phyloP scores from a whole-genome alignment of 2,113 vertebrate genomes.

The Mesitornis unicolor region DNA sequence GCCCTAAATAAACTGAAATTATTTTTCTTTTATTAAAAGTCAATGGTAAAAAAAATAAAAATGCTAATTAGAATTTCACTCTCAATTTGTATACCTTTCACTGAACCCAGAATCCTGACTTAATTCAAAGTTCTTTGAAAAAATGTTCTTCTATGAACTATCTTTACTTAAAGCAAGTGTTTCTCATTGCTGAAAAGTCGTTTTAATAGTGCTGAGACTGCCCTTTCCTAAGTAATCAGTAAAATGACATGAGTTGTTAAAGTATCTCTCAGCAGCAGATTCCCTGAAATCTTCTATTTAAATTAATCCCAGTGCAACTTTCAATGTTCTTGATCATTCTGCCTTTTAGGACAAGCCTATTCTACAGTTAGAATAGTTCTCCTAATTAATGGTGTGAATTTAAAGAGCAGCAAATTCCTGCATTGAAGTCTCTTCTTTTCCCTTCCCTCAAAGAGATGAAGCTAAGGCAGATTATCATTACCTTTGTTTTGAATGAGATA shows the following conservation, averaged over 20 bases:
- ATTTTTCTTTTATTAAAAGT: background rate
- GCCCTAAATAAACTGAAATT: background rate
- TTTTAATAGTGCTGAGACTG: background rate
- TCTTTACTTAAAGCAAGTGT: background rate
- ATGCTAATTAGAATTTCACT: background rate
- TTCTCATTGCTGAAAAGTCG: background rate
- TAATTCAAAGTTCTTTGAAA: background rate
- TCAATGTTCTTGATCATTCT: background rate
- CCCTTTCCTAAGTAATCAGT: background rate
- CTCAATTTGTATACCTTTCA: background rate
- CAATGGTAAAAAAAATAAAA: background rate
- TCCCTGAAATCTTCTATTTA: background rate
- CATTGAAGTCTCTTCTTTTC: background rate
- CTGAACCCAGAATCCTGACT: background rate
- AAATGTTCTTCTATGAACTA: background rate
- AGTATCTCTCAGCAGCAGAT: background rate
- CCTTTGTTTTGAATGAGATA: background rate
- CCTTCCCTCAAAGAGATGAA: background rate
- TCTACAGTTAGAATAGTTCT: background rate
- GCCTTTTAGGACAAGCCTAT: background rate
- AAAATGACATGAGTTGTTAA: background rate
- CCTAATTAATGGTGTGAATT: background rate
- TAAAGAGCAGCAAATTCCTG: background rate
- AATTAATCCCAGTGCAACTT: conserved; percentile 45
- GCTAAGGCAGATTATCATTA: background rate